Base-by-base conservation (phyloP, 2,888 invertebrate species). In the Microctonus aethiopoides region DNA sequence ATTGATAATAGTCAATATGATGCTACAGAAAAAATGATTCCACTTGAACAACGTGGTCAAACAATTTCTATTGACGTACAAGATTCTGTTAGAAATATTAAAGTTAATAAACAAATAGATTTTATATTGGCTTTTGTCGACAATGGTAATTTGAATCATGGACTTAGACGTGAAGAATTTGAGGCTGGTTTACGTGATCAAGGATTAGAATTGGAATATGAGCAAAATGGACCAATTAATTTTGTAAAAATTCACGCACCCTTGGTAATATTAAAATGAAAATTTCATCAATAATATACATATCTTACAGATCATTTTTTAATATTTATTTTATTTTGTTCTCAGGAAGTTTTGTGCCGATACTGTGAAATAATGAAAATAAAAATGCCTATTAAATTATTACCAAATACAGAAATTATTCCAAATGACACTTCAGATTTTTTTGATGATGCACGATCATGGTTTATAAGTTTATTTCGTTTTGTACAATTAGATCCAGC, bases 351-450 rank as follows among this genome's bases (percentile, higher is more conserved):
- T 1, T 85, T 94, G 22, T 89, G 91, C 71, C 89, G 92, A 75
- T 94, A 94, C 84, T 91, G 92, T 39, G 94, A 94, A 86, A 91
- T 94, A 73, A 89, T 94, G 78, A 93, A 94, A 85, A 88, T 94
- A 39, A 90, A 93, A 81, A 89, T 94, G 89, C 94, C 94, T 54
- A 92, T 94, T 85, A 93, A 91, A 87, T 75, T 76, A 22, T 56
- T 77, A 51, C 72, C 79, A 5, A 68, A 78, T 54, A 76, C 80
- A 52, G 76, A 72, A 60, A 54, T 76, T 1, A 60, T 75, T 34
- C 75, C 78, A 7, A 72, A 77, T 76, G 65, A 77, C 76, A 65
- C 75, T 13, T 78, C 74, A 68, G 85, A 85, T 68, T 81, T 90
- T 56, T 86, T 89, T 52, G 83, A 88, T 36, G 87, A 87, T 73